phyloP scores from a whole-genome alignment of 2,888 invertebrate species.

The Didymodactylos carnosus region DNA sequence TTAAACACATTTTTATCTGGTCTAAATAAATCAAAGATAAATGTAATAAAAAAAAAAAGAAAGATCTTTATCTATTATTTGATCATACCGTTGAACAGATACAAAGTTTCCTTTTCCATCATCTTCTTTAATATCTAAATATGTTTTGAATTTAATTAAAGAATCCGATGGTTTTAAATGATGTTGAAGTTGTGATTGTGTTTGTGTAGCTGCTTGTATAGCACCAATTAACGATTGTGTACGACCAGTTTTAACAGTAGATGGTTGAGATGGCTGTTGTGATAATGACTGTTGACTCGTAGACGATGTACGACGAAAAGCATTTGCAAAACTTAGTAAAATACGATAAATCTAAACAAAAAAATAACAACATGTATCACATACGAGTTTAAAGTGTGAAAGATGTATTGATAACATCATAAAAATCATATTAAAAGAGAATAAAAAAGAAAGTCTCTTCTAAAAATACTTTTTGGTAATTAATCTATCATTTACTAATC shows the following conservation, averaged over 20 bases:
- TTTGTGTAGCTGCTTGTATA: neutral
- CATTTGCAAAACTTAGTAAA: neutral
- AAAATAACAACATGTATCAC: neutral
- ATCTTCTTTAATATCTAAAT: constrained; percentile 12
- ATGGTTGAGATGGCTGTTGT: neutral
- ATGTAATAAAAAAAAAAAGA: neutral
- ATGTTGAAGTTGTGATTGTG: neutral
- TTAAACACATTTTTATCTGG: constrained; percentile 11
- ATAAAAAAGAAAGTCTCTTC: too few species aligned
- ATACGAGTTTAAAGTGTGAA: too few species aligned
- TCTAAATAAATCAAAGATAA: neutral
- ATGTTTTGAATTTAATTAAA: neutral
- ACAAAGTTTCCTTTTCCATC: constrained; percentile 3
- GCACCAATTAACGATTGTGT: neutral
- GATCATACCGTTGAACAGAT: neutral
- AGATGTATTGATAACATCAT: too few species aligned
- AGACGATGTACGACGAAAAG: neutral
- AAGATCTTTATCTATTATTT: neutral
- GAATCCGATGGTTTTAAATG: neutral
- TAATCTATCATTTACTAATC: too few species aligned
- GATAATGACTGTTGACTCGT: neutral
- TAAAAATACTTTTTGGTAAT: too few species aligned
- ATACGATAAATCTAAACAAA: neutral
- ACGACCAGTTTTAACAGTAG: neutral
- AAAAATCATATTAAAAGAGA: too few species aligned